Evolutionary conservation across 2,888 invertebrate genomes (phyloP).

Genomic region (Leucoma salicis): DNA sequence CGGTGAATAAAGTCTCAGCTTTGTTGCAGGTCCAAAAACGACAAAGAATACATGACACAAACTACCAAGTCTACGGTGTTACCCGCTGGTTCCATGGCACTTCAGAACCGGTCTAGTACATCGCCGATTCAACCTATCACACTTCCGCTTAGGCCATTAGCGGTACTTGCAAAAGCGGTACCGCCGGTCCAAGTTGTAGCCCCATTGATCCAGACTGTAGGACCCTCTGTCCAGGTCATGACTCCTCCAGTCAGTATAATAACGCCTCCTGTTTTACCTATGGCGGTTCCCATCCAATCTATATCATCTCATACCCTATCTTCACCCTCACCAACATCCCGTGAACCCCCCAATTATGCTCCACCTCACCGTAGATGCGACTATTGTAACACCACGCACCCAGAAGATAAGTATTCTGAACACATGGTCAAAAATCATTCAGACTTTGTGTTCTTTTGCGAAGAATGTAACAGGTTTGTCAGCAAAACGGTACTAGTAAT

Average conservation of each 20-base stretch:
- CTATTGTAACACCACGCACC: conserved; percentile 36
- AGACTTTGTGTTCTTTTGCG: conserved; percentile 53
- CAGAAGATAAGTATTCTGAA: conserved; percentile 42
- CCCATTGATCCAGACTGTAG: background rate
- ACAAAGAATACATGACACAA: conserved; percentile 4
- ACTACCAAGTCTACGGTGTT: background rate
- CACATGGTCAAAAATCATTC: conserved; percentile 6
- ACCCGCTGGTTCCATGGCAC: background rate
- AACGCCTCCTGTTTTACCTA: background rate
- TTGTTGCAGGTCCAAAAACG: conserved; percentile 48
- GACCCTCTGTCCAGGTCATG: background rate
- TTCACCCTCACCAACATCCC: background rate
- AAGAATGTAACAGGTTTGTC: conserved; percentile 59
- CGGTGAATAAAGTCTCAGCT: conserved; percentile 14
- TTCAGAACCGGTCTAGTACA: background rate
- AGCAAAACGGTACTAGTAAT: conserved; percentile 50
- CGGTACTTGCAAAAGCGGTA: background rate
- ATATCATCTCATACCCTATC: background rate
- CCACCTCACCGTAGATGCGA: conserved; percentile 27
- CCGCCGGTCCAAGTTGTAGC: background rate
- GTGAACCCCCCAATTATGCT: conserved; percentile 7
- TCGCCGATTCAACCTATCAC: background rate
- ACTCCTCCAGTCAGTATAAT: background rate
- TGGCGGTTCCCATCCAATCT: background rate
- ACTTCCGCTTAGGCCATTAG: background rate